Evolutionary conservation across 2,113 vertebrate species (phyloP).

Genomic region (Heteronetta atricapilla): DNA sequence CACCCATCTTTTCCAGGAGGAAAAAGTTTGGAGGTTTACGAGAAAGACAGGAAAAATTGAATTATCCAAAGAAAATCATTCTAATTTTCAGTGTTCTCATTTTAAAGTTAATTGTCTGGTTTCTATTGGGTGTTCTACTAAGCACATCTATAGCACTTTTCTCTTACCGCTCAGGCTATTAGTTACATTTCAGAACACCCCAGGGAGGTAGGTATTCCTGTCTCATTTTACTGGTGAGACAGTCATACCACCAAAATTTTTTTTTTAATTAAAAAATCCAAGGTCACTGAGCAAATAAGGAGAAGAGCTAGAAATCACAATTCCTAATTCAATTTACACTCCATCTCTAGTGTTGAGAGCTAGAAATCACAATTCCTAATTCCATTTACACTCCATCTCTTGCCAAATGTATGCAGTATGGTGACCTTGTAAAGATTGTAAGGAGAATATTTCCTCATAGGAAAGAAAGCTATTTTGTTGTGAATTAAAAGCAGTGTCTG

Average conservation of each 20-base stretch:
- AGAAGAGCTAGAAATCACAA: neutral
- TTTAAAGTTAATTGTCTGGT: neutral
- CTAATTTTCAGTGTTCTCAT: conserved; percentile 1
- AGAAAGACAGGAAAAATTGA: neutral
- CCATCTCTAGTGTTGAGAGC: neutral
- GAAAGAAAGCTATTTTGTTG: neutral
- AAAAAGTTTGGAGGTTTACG: neutral
- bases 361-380: neutral
- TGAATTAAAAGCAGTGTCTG: neutral
- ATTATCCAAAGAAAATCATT: neutral
- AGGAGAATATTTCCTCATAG: neutral
- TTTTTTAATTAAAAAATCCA: neutral
- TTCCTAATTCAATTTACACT: neutral
- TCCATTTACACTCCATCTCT: neutral
- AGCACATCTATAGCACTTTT: neutral
- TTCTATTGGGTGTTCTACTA: neutral
- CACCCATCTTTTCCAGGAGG: neutral
- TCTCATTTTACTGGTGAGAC: neutral
- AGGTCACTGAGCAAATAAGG: conserved; percentile 23
- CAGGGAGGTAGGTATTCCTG: neutral
- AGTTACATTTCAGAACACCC: neutral
- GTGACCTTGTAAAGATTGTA: neutral
- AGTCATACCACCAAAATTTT: neutral
- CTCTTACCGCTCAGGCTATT: neutral
- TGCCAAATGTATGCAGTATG: neutral